Evolutionary conservation across 2,797 vertebrate genomes (phyloP).

Genomic region (Lithobates pipiens): DNA sequence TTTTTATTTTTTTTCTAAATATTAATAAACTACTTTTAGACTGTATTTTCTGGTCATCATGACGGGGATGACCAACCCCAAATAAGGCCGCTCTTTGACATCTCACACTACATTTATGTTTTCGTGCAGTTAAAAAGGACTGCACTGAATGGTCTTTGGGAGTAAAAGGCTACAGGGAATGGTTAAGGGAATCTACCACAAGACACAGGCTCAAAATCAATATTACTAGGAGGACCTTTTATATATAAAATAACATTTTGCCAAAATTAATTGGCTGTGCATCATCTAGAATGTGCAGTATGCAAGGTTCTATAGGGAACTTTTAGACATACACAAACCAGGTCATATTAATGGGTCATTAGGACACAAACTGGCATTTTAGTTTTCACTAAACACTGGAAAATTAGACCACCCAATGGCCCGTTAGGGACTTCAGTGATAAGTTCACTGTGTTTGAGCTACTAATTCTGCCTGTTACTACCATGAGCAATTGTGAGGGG

Average conservation of each 20-base stretch:
- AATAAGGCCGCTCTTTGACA: conserved; percentile 35
- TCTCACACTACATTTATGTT: not conserved
- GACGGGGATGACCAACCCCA: conserved; percentile 1
- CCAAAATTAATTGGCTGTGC: not conserved
- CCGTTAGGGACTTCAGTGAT: no score
- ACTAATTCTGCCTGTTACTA: not conserved
- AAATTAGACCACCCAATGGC: not conserved
- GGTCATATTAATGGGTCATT: not conserved
- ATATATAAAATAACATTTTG: not conserved
- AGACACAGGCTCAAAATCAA: not conserved
- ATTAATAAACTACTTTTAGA: conserved; percentile 11
- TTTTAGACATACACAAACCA: not conserved
- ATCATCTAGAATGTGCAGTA: not conserved
- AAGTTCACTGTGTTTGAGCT: not conserved
- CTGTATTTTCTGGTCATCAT: not conserved
- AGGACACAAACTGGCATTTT: not conserved
- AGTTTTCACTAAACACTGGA: not conserved
- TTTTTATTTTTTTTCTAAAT: not conserved
- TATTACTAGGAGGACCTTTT: not conserved
- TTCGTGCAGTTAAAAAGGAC: not conserved
- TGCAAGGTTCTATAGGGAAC: not conserved
- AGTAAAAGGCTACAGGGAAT: not conserved
- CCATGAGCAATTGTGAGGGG: not conserved
- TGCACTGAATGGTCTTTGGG: not conserved
- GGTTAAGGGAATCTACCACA: not conserved